These are phyloP conservation scores for Phaethornis superciliosus DNA, from an alignment of 2,113 vertebrate genomes.

Conservation along the genomic window DNA sequence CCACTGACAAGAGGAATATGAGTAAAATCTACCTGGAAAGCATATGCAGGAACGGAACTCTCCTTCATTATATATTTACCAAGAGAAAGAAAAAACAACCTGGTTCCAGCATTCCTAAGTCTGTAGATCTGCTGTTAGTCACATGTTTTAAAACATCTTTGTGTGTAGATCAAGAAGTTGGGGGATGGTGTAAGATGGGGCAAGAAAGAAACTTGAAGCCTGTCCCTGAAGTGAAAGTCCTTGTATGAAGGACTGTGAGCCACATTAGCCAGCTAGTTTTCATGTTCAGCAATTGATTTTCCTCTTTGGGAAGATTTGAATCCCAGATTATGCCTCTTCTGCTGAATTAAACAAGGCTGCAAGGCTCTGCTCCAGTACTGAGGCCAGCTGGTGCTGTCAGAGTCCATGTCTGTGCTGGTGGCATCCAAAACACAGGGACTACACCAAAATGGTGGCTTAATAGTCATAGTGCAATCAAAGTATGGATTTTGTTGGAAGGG, in stretches of 20 bases:
- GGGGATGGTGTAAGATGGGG: background rate
- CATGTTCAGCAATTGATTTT: background rate
- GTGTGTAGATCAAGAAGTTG: background rate
- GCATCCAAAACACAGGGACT: background rate
- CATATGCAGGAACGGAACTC: background rate
- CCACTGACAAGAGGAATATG: background rate
- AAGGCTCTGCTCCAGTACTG: background rate
- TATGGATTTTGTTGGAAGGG: too few relatives aligned
- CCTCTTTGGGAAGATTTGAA: background rate
- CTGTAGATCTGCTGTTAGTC: background rate
- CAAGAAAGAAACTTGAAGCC: background rate
- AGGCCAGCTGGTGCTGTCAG: background rate
- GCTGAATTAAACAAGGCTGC: background rate
- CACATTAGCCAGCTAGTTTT: background rate
- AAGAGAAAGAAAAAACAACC: background rate
- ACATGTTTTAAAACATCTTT: background rate
- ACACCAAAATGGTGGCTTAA: background rate
- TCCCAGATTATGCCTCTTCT: background rate
- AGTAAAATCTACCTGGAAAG: background rate
- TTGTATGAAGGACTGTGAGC: background rate
- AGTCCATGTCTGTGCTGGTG: fast-evolving
- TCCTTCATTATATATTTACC: background rate
- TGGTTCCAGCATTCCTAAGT: background rate
- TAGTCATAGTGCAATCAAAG: too few relatives aligned
- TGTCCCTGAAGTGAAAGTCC: background rate